Evolutionary conservation across 2,797 vertebrate species (phyloP).

Genomic region (Halcyon smyrnensis): DNA sequence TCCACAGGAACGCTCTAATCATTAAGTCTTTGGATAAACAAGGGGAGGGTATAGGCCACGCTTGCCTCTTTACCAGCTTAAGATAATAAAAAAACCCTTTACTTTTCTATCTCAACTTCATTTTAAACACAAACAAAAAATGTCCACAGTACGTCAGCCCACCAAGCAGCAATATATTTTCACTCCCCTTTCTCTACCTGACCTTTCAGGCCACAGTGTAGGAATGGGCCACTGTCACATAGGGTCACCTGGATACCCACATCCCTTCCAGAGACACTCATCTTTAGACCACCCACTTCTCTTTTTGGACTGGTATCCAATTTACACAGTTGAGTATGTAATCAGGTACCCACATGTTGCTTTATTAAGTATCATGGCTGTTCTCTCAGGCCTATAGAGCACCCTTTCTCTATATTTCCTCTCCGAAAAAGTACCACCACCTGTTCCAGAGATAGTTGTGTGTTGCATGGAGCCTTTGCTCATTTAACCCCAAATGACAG

Average conservation of each 20-base stretch:
- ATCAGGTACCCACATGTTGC: neutral
- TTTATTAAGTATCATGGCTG: neutral
- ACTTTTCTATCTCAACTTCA: neutral
- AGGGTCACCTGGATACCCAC: neutral
- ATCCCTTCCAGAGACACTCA: neutral
- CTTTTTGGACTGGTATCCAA: neutral
- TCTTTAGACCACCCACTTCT: neutral
- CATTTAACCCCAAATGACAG: rapidly evolving
- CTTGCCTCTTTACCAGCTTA: neutral
- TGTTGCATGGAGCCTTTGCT: neutral
- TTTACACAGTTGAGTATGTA: neutral
- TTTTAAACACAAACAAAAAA: neutral
- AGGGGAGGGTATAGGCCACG: neutral
- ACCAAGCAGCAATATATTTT: neutral
- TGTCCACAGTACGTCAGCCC: neutral
- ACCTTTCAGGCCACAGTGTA: neutral
- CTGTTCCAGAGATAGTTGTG: neutral
- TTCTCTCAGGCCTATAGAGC: neutral
- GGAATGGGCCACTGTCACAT: rapidly evolving
- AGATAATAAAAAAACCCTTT: neutral
- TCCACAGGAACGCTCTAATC: neutral
- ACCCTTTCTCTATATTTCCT: neutral
- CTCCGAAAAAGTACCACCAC: neutral
- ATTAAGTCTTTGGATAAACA: slow-evolving; percentile 7
- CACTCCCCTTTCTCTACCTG: neutral